These are phyloP conservation scores for Psammodynastes pulverulentus DNA, from an alignment of 2,113 vertebrate genomes.

Conservation along the genomic window DNA sequence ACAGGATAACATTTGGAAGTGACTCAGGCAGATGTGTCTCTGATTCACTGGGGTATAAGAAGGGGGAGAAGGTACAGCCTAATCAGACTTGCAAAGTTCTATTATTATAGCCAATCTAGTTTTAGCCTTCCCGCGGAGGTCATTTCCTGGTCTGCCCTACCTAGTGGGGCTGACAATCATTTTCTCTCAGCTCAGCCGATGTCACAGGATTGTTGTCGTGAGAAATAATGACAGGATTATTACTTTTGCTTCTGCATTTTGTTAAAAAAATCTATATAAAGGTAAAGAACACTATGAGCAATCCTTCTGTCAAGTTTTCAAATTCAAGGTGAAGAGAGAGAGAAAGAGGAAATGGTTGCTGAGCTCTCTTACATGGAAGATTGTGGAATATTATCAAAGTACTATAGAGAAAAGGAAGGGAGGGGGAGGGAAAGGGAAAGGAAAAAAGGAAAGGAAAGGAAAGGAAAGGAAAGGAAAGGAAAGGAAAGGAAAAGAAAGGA, in stretches of 20 bases:
- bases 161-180: not conserved
- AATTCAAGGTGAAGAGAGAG: constrained; percentile 6
- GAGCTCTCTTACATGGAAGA: not conserved
- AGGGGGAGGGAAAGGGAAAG: not conserved
- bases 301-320: not conserved
- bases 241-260: not conserved
- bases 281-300: not conserved
- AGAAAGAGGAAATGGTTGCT: not conserved
- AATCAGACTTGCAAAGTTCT: not conserved
- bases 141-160: not conserved
- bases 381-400: not conserved
- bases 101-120: not conserved
- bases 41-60: not conserved
- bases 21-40: not conserved
- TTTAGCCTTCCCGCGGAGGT: not conserved
- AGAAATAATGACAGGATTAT: not conserved
- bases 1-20: not conserved
- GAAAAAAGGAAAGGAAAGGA: not conserved
- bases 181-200: not conserved
- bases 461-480: not conserved
- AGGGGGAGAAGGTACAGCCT: not conserved
- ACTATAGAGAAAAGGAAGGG: not conserved
- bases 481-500: constrained; percentile 5
- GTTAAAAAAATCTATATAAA: not conserved
- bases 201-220: not conserved